Conservation (phyloP, 1,140 invertebrate genomes). For the Drosophila pectinifera region DNA sequence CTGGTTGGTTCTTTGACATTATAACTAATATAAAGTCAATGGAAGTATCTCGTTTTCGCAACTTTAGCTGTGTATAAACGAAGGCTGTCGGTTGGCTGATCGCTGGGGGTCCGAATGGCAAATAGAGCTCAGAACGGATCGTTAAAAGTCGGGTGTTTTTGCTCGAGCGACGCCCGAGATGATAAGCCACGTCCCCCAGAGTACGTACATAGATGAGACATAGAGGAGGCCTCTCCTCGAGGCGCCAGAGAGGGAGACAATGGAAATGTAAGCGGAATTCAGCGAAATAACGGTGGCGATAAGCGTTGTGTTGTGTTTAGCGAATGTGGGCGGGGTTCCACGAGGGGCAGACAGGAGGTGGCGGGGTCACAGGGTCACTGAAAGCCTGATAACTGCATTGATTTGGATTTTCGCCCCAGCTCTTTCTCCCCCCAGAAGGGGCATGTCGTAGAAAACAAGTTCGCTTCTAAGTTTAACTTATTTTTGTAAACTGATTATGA, state of each 20-base stretch:
- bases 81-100: constrained; percentile 13
- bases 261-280: constrained; percentile 36
- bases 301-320: constrained; percentile 1
- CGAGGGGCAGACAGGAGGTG: constrained; percentile 23
- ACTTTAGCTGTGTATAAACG: constrained; percentile 13
- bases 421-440: too few relatives aligned
- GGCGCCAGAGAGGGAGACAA: too few relatives aligned
- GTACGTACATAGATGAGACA: background rate
- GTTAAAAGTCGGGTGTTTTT: constrained; percentile 10
- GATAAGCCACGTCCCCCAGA: constrained; percentile 23
- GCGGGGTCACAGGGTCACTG: constrained; percentile 44
- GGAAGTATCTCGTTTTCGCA: background rate
- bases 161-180: constrained; percentile 7
- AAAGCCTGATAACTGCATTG: constrained; percentile 61
- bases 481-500: too few relatives aligned
- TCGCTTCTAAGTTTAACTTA: constrained; percentile 18
- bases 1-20: too few relatives aligned
- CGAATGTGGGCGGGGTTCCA: constrained; percentile 6
- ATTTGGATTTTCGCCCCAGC: constrained; percentile 52
- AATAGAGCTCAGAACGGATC: background rate
- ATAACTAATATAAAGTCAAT: too few relatives aligned
- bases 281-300: constrained; percentile 23
- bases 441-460: constrained; percentile 15
- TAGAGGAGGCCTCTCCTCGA: too few relatives aligned
- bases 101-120: constrained; percentile 41